Base-by-base conservation (phyloP, 2,888 invertebrate genomes). In the Scrobipalpa atriplicella region DNA sequence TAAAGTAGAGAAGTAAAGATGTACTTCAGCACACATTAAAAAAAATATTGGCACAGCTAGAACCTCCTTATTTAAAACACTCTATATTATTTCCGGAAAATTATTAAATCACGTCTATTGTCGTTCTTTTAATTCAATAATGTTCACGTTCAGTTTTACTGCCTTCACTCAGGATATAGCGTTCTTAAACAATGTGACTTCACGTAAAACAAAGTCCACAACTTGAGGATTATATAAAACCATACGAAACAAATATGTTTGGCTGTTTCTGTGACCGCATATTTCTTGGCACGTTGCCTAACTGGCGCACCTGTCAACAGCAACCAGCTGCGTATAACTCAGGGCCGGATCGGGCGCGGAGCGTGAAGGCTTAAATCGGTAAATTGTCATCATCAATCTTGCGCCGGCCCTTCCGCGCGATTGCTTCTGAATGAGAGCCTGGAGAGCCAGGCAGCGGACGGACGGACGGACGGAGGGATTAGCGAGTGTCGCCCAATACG, bases 391-490 rank as follows among this genome's bases (percentile, higher is more conserved):
- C 38, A 63, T 63, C 63, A 62, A 67, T 67, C 67, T 65, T 62
- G 67, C 66, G 61, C 52, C 29, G 43, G 61, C 60, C 64, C 64
- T 67, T 67, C 67, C 67, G 65, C 60, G 16, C 39, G 60, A 67
- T 65, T 38, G 64, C 10, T 10, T 19, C 51, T 41, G 18, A 65
- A 64, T 64, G 67, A 56, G 62, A 11, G 47, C n/a, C n/a, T 13
- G n/a, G n/a, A 47, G 47, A 6, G 54, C 21, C 21, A 13, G 63
- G 51, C 29, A 21, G n/a, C n/a, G 36, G 52, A 9, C 13, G 47
- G 13, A 29, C 29, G 29, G 29, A 29, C 29, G 29, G 29, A 29
- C 29, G 43, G 63, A 19, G 51, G 63, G 63, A 62, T 47, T 62
- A 62, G 62, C 47, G 61, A 7, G 39, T 19, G 41, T 16, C 61